Evolutionary conservation across 2,113 vertebrate genomes (phyloP), one percentile per base, ranked within the genome.

Genomic region (Balaeniceps rex): DNA sequence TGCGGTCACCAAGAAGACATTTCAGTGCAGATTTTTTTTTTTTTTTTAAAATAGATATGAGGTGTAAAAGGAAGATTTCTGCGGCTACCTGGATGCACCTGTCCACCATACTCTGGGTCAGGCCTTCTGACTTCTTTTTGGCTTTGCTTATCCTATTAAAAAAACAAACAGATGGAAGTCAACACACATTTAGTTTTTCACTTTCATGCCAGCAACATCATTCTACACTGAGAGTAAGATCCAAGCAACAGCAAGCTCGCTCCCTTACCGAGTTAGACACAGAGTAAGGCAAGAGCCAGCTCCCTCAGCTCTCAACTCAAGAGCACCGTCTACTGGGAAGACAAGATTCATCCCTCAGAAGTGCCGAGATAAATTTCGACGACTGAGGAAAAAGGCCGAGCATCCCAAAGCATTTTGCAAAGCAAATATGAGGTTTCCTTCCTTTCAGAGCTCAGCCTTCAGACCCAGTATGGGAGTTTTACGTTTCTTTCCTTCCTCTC

Each of bases 41-140:
- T 54, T 40, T 42, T 28, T 47, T 47, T 22, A 22, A n/a, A 22
- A n/a, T 2, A 22, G 12, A 5, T 7, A 9, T 2, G 14, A 61
- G 44, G 16, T 1, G 7, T 4, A 7, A 38, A 33, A 29, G 40
- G 54, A 31, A 52, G 63, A n/a, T 33, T n/a, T 54, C 71, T 11
- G 38, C 5, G 24, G 54, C 89, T 88, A 99, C 99, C 99, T 99
- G 99, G 96, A 99, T 99, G 93, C 99, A 99, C 77, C 99, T 99
- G 96, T 99, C 99, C 96, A 99, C 99, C 99, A 99, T 99, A 44
- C 99, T 99, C 98, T 99, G 99, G 0, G 99, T 99, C 90, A 99
- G 95, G 10, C 99, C 99, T 93, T 99, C 99, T 0, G 98, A 93
- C 90, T 99, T 99, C 98, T 99, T 99, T 97, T 99, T 99, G 81